Percentiles rank a stretch among this genome's conserved stretches.
Evolutionary conservation across 1,140 invertebrate species (phyloP).

Genomic region (Chymomyza costata): DNA sequence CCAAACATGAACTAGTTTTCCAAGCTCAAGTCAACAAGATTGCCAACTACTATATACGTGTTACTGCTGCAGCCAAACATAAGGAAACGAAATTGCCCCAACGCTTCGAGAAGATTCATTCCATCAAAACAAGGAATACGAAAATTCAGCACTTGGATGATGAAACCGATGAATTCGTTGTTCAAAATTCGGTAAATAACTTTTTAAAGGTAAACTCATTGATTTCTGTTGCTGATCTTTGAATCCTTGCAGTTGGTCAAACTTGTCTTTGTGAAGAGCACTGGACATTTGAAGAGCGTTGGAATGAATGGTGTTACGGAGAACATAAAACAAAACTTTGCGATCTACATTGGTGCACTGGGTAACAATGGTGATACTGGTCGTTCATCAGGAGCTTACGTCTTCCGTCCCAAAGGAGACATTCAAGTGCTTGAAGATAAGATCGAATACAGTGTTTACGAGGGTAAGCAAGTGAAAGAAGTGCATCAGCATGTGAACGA

Average conservation of each 20-base stretch:
- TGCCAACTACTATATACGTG: slow-evolving; percentile 43
- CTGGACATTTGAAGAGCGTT: slow-evolving; percentile 78
- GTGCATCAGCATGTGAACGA: slow-evolving; percentile 84
- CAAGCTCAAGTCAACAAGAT: slow-evolving; percentile 75
- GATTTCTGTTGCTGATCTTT: no score
- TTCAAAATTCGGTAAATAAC: slow-evolving; percentile 44
- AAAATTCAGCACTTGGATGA: neutral
- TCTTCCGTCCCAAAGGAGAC: slow-evolving; percentile 84
- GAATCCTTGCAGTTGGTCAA: slow-evolving; percentile 31
- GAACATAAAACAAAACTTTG: slow-evolving; percentile 80
- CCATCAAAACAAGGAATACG: neutral
- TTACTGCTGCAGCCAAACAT: slow-evolving; percentile 20
- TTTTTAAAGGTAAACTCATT: no score
- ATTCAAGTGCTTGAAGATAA: slow-evolving; percentile 74
- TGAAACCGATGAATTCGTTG: slow-evolving; percentile 18
- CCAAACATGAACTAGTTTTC: slow-evolving; percentile 82
- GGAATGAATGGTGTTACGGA: slow-evolving; percentile 74
- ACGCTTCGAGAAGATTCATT: slow-evolving; percentile 11
- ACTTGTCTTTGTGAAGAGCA: slow-evolving; percentile 24
- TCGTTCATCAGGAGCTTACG: slow-evolving; percentile 89
- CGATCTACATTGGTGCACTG: slow-evolving; percentile 83
- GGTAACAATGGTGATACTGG: slow-evolving; percentile 78
- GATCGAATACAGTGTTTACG: slow-evolving; percentile 74
- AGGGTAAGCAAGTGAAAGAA: slow-evolving; percentile 87
- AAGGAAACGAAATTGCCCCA: neutral